Base-by-base conservation (phyloP, 2,797 vertebrate genomes). In the Onychomys torridus region DNA sequence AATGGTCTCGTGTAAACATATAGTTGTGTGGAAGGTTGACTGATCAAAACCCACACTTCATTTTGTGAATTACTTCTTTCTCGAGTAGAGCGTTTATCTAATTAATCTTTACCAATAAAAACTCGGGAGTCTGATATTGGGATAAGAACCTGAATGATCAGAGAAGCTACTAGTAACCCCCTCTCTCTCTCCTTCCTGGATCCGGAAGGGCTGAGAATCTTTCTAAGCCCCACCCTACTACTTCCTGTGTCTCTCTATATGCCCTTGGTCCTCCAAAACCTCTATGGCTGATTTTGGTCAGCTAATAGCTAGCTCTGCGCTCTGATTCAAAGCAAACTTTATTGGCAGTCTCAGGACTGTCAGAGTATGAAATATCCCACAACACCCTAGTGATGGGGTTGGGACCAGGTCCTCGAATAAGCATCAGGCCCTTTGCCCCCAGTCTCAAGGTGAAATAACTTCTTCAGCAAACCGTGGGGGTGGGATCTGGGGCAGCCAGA, bases 1-100 rank as follows among this genome's bases (percentile, higher is more conserved):
- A 59, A 86, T 78, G 3, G 40, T 29, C 11, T 21, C 49, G 40
- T 43, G 57, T 12, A 57, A 57, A 63, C 23, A 83, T 11, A 29
- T 14, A 40, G 17, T 59, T 79, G 32, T 23, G 78, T 71, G 29
- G 32, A 81, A 71, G 71, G 4, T 92, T 93, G 23, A 37, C 63
- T 75, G 32, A 84, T 55, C n/a, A 89, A 91, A 71, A 95, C 79
- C 88, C 78, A 92, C 71, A 89, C 69, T 86, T 92, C 23, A n/a
- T 83, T 65, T 83, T 88, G 21, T 83, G 75, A 96, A 27, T 34
- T 85, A 63, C 73, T 86, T 93, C 27, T 52, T 13, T 16, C 71
- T 25, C 34, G n/a, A 71, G 67, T 37, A 34, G 17, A 71, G 34
- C 5, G 8, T 19, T 71, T 69, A n/a, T 69, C 34, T n/a, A 71